Evolutionary conservation across 1,140 invertebrate species (phyloP).

Genomic region (Drosophila repletoides): DNA sequence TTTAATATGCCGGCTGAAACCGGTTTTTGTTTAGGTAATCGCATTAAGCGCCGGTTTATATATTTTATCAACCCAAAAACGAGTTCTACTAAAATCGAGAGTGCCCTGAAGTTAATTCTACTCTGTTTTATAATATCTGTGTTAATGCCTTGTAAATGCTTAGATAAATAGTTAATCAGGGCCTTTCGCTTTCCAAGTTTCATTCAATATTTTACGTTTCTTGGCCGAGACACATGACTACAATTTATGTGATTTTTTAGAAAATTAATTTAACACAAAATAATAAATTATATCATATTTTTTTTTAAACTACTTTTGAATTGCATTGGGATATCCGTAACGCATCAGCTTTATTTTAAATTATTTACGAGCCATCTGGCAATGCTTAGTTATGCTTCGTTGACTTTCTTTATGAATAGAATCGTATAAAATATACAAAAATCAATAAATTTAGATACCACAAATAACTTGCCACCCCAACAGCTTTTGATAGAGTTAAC

Average conservation of each 20-base stretch:
- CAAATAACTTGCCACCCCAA: neutral
- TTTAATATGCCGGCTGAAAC: constrained; percentile 25
- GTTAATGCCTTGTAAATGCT: constrained; percentile 46
- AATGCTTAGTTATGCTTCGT: neutral
- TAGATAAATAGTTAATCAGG: neutral
- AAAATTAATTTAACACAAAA: too few relatives aligned
- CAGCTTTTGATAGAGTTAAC: neutral
- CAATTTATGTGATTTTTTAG: too few relatives aligned
- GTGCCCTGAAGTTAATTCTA: constrained; percentile 29
- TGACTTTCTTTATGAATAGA: neutral
- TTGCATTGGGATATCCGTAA: neutral
- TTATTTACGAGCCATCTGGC: neutral
- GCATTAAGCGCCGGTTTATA: constrained; percentile 12
- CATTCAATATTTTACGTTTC: constrained; percentile 21
- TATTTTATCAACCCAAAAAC: constrained; percentile 23
- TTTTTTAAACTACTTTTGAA: neutral
- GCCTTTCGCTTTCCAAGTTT: neutral
- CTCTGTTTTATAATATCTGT: constrained; percentile 35
- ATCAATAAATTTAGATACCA: constrained; percentile 7
- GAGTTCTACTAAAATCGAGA: constrained; percentile 61
- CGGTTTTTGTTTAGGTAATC: constrained; percentile 56
- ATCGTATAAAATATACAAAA: neutral
- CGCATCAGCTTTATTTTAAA: constrained; percentile 4
- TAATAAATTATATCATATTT: neutral
- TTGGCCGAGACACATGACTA: constrained; percentile 37